These are phyloP conservation scores for Leptonema lineaticorne DNA, from an alignment of 1,140 invertebrate species.

Conservation along the genomic window DNA sequence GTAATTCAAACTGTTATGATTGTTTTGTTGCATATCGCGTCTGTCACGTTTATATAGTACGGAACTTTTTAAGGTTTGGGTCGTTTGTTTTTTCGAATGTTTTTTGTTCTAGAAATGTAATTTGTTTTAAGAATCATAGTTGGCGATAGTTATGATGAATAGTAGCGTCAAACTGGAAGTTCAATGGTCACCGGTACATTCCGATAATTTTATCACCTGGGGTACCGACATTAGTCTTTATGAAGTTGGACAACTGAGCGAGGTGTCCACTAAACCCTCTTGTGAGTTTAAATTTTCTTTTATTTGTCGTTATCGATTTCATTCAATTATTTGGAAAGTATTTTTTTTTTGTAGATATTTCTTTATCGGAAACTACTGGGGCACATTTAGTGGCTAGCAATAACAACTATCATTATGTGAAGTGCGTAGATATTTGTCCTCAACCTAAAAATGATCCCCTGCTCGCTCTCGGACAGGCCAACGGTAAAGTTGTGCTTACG, in stretches of 20 bases:
- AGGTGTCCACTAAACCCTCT: conserved; percentile 57
- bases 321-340: neutral
- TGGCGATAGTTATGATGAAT: conserved; percentile 20
- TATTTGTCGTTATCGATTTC: conserved; percentile 6
- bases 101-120: no score
- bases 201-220: conserved; percentile 83
- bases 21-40: no score
- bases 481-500: conserved; percentile 80
- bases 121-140: no score
- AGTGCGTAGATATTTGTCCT: conserved; percentile 79
- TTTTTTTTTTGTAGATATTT: conserved; percentile 58
- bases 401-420: conserved; percentile 66
- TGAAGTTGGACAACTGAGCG: conserved; percentile 66
- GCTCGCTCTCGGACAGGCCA: conserved; percentile 80
- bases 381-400: conserved; percentile 69
- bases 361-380: conserved; percentile 65
- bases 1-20: no score
- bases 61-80: no score
- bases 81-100: neutral
- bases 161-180: conserved; percentile 60
- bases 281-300: conserved; percentile 54
- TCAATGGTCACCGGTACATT: conserved; percentile 76
- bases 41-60: conserved; percentile 6
- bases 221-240: conserved; percentile 82
- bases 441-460: conserved; percentile 71